phyloP scores from a whole-genome alignment of 2,797 vertebrate species.

The Lacerta bilineata region DNA sequence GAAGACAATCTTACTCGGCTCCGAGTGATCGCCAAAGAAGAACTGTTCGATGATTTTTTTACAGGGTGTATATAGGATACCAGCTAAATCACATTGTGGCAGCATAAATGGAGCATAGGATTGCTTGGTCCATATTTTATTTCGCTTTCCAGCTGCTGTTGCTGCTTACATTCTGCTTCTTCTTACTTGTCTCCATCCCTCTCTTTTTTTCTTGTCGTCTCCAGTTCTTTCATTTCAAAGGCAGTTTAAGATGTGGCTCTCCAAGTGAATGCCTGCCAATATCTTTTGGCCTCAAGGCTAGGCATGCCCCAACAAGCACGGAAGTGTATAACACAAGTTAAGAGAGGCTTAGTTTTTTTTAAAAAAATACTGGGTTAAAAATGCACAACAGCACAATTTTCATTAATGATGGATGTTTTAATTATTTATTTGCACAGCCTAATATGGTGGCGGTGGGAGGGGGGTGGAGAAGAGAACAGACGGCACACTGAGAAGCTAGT shows the following conservation, averaged over 20 bases:
- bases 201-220: conserved; percentile 8
- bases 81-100: neutral
- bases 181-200: conserved; percentile 5
- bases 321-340: conserved; percentile 1
- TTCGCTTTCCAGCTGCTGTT: neutral
- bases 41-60: neutral
- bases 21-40: too few relatives aligned
- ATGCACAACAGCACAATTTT: neutral
- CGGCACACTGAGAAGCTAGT: neutral
- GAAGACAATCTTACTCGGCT: too few relatives aligned
- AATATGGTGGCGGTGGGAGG: neutral
- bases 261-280: conserved; percentile 21
- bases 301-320: conserved; percentile 33
- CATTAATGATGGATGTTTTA: conserved; percentile 28
- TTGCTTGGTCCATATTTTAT: neutral
- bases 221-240: conserved; percentile 30
- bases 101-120: neutral
- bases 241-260: conserved; percentile 23
- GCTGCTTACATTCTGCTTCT: neutral
- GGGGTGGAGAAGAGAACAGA: neutral
- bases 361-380: conserved; percentile 7
- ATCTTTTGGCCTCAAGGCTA: conserved; percentile 16
- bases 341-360: neutral
- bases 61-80: neutral
- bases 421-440: conserved; percentile 32